Evolutionary conservation across 2,797 vertebrate species (phyloP).

Genomic region (Delichon dasypus): DNA sequence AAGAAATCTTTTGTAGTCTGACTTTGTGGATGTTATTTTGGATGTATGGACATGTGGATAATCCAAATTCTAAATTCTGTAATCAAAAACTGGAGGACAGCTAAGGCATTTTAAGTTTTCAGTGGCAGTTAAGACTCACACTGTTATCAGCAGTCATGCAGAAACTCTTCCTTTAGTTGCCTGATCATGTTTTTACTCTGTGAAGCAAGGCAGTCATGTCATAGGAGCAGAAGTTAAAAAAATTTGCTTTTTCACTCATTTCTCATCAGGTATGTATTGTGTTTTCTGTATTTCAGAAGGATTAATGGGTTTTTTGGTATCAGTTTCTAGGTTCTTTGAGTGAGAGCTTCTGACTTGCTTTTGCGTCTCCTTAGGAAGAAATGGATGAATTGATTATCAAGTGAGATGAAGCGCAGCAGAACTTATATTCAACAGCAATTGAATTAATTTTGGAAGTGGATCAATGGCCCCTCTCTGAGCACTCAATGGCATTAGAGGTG

Average conservation of each 20-base stretch:
- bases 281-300: background rate
- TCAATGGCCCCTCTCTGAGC: conserved; percentile 63
- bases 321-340: background rate
- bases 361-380: conserved; percentile 60
- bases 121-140: background rate
- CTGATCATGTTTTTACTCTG: background rate
- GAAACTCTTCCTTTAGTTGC: background rate
- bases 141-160: background rate
- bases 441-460: conserved; percentile 76
- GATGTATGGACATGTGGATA: background rate
- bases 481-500: conserved; percentile 72
- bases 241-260: background rate
- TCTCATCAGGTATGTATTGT: background rate
- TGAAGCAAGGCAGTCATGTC: background rate
- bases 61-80: background rate
- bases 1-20: background rate
- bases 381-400: conserved; percentile 62
- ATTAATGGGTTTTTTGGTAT: background rate
- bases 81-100: background rate
- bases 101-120: background rate
- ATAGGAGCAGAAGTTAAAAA: background rate
- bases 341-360: background rate
- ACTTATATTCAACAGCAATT: conserved; percentile 61
- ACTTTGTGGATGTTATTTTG: background rate
- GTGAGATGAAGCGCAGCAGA: conserved; percentile 72